Percentiles rank a stretch among this genome's conserved stretches.
Conservation (phyloP, 2,113 vertebrate genomes). For the Lophius piscatorius region DNA sequence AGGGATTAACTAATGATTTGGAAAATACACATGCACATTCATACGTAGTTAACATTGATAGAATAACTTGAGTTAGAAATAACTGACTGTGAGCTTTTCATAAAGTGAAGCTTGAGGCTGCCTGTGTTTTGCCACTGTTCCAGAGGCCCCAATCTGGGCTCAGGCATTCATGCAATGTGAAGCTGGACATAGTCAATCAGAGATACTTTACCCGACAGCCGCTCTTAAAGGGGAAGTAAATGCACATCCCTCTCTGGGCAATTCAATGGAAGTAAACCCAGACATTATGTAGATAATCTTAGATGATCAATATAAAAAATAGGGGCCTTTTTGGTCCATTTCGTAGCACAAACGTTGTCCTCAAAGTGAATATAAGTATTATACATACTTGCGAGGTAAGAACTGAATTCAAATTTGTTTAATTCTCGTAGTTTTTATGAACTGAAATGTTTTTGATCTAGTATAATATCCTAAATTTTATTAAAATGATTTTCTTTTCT, state of each 20-base stretch:
- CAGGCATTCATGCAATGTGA: constrained; percentile 60
- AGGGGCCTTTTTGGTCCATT: too few species aligned
- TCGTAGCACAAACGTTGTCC: too few species aligned
- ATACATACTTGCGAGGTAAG: too few species aligned
- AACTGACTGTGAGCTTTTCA: too few species aligned
- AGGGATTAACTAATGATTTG: background rate
- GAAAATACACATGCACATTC: background rate
- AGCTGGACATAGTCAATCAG: constrained; percentile 29
- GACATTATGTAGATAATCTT: constrained; percentile 2
- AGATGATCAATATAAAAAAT: too few species aligned
- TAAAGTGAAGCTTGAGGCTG: constrained; percentile 1
- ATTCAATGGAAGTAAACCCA: constrained; percentile 8
- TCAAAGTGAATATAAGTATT: too few species aligned
- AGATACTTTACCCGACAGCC: constrained; percentile 23
- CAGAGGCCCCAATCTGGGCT: constrained; percentile 46
- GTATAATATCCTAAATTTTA: too few species aligned
- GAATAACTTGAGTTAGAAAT: background rate
- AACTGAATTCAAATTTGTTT: too few species aligned
- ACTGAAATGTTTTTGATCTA: too few species aligned
- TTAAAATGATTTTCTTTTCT: too few species aligned
- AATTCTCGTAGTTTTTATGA: too few species aligned
- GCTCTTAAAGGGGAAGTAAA: constrained; percentile 47
- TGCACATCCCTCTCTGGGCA: background rate
- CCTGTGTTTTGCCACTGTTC: constrained; percentile 19
- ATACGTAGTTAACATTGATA: background rate